Evolutionary conservation across 2,888 invertebrate species (phyloP), one percentile per base, ranked within the genome.

Genomic region (Heterodera filipjevi): DNA sequence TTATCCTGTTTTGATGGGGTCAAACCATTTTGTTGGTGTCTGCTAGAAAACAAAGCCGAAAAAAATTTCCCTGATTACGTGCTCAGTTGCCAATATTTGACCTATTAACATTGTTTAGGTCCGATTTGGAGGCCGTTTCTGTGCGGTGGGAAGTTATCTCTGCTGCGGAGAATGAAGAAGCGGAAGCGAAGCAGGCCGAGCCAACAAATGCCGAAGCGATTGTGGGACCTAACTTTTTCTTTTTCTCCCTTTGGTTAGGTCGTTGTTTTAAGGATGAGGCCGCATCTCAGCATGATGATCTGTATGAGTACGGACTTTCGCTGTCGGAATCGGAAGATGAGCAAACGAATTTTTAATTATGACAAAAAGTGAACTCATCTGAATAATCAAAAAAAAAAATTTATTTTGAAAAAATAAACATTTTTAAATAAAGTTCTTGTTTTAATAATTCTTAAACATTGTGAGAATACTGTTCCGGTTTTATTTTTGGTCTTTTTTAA

Each of bases 91-190:
- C n/a, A n/a, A n/a, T n/a, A n/a, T n/a, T 32, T 44, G 30, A 6
- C 70, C 30, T 22, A 12, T 19, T 49, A n/a, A n/a, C n/a, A 2
- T 32, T 19, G 71, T 75, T n/a, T 72, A 84, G 87, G 19, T 84
- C 84, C 5, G 87, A 87, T 80, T 81, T 87, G 64, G 87, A 86
- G 59, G 87, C 87, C 59, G 81, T 82, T 76, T 83, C 82, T 35
- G 83, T 86, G 8, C 79, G 82, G 27, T 88, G 86, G 86, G 87
- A 87, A 76, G 85, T 88, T 46, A 83, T 87, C 3, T 66, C 83
- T n/a, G 80, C 78, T 22, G 85, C 85, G 35, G 83, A 84, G 35
- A 79, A 49, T n/a, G 68, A 73, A 16, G 49, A 75, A 16, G 64
- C 64, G 19, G 75, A 75, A 35, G 30, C 16, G 35, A 68, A 68